Evolutionary conservation across 2,888 invertebrate species (phyloP).

Genomic region (Aphidoletes aphidimyza): DNA sequence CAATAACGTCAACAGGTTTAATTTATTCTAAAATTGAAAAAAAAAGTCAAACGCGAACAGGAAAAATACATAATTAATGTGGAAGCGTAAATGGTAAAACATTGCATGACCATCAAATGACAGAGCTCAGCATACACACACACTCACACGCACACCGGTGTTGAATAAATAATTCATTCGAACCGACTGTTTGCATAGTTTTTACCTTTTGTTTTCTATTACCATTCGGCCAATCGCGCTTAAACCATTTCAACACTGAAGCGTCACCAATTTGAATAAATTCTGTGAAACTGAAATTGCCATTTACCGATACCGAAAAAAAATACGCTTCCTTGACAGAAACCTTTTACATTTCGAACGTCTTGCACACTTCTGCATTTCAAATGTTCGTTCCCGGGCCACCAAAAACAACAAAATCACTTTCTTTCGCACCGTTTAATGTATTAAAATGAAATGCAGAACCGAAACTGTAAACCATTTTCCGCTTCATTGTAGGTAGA

Average conservation of each 20-base stretch:
- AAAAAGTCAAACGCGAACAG: conserved; percentile 27
- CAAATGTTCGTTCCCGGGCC: not conserved
- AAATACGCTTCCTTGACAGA: conserved; percentile 1
- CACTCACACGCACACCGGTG: not conserved
- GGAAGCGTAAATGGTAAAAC: conserved; percentile 38
- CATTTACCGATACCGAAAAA: too few relatives aligned
- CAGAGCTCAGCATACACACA: too few relatives aligned
- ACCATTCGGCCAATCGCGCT: conserved; percentile 37
- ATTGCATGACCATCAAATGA: too few relatives aligned
- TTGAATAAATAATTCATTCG: conserved; percentile 29
- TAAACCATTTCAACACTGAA: conserved; percentile 36
- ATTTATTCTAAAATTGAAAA: not conserved
- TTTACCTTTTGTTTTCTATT: conserved; percentile 46
- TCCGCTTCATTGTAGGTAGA: conserved; percentile 47
- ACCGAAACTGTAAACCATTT: conserved; percentile 30
- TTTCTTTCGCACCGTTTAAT: conserved; percentile 51
- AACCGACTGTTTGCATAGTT: conserved; percentile 22
- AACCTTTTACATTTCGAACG: not conserved
- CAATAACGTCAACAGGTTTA: conserved; percentile 40
- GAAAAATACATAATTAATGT: conserved; percentile 41
- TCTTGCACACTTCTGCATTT: conserved; percentile 18
- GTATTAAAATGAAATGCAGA: conserved; percentile 40
- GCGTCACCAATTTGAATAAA: conserved; percentile 1
- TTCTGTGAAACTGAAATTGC: not conserved
- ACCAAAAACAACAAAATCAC: conserved; percentile 40